Percentiles rank a stretch among this genome's conserved stretches.
Conservation (phyloP, 2,797 vertebrate species). For the Platalea minor region DNA sequence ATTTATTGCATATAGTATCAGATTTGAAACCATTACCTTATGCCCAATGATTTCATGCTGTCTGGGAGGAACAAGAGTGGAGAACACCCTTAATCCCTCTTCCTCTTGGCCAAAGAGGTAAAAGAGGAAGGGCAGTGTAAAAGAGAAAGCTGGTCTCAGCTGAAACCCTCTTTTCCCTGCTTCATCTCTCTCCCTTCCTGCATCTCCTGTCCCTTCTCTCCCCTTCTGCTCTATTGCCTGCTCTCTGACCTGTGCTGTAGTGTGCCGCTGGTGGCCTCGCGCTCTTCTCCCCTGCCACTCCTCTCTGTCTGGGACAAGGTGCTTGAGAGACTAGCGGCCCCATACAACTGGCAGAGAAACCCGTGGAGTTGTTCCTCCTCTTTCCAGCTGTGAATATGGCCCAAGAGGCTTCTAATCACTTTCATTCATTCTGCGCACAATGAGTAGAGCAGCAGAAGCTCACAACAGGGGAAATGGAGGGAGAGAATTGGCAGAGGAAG, state of each 20-base stretch:
- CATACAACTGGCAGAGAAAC: not conserved
- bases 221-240: not conserved
- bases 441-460: not conserved
- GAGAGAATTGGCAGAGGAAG: not conserved
- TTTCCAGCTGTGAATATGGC: not conserved
- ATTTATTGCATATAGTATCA: not conserved
- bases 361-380: not conserved
- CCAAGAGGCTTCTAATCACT: not conserved
- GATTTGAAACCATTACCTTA: not conserved
- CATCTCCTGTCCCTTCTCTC: not conserved
- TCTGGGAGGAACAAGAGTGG: not conserved
- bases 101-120: not conserved
- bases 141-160: not conserved
- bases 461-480: not conserved
- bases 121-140: not conserved
- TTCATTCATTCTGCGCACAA: not conserved
- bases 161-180: not conserved
- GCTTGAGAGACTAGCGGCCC: not conserved
- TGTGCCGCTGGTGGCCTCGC: not conserved
- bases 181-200: not conserved
- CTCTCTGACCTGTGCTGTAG: not conserved
- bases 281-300: not conserved
- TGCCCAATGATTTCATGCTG: not conserved
- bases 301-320: not conserved
- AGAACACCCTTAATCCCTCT: not conserved